Evolutionary conservation across 2,888 invertebrate species (phyloP).

Genomic region (Phragmatobia fuliginosa): DNA sequence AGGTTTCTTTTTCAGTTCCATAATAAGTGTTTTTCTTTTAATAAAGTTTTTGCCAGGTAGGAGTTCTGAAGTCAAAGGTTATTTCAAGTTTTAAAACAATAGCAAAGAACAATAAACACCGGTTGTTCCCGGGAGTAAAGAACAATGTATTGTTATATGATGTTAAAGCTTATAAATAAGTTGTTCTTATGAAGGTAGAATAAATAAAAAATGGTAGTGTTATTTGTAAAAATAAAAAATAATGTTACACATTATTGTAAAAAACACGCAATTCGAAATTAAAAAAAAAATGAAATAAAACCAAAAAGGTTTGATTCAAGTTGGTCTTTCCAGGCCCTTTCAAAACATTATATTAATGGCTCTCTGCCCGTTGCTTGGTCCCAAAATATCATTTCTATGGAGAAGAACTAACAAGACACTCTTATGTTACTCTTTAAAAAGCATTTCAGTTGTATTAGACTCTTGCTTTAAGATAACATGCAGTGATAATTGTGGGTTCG

Average conservation of each 20-base stretch:
- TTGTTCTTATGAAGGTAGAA: not conserved
- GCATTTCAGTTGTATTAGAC: not conserved
- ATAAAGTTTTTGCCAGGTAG: slow-evolving; percentile 39
- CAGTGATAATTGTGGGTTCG: not conserved
- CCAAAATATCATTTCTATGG: too few species aligned
- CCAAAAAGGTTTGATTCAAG: too few species aligned
- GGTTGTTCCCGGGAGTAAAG: not conserved
- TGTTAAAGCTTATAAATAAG: not conserved
- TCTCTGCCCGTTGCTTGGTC: too few species aligned
- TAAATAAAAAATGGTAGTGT: not conserved
- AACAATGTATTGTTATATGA: not conserved
- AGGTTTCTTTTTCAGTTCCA: slow-evolving; percentile 32
- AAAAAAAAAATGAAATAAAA: not conserved
- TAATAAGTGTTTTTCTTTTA: slow-evolving; percentile 34
- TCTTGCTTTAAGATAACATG: not conserved
- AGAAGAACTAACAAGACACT: too few species aligned
- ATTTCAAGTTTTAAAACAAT: slow-evolving; percentile 24
- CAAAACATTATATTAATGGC: too few species aligned
- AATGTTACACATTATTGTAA: too few species aligned
- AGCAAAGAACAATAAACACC: slow-evolving; percentile 1
- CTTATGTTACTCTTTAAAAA: too few species aligned
- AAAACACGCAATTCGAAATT: not conserved
- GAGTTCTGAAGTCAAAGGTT: slow-evolving; percentile 37
- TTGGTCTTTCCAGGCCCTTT: too few species aligned
- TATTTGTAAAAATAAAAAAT: not conserved